Evolutionary conservation across 2,113 vertebrate genomes (phyloP).

Genomic region (Aythya baeri): DNA sequence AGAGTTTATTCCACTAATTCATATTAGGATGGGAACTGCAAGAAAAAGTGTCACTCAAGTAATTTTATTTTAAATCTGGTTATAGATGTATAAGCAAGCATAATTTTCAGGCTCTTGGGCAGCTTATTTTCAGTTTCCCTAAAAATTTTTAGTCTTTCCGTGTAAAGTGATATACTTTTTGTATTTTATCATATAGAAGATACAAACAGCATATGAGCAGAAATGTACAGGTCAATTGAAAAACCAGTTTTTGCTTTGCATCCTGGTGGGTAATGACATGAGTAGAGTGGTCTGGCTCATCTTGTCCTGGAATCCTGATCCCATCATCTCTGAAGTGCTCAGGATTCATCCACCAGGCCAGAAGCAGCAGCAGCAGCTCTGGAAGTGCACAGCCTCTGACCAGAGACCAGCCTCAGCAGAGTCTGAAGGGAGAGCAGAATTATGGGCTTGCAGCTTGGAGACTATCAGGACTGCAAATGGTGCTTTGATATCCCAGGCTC

Average conservation of each 20-base stretch:
- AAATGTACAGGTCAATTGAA: neutral
- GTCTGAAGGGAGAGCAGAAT: neutral
- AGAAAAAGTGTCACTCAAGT: neutral
- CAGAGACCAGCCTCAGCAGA: neutral
- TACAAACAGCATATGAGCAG: neutral
- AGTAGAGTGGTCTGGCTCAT: neutral
- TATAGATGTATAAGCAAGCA: neutral
- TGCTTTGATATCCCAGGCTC: neutral
- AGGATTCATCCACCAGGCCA: neutral
- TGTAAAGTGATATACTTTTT: rapidly evolving
- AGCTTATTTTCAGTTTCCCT: neutral
- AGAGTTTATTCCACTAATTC: neutral
- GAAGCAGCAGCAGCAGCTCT: neutral
- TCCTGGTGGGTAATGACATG: neutral
- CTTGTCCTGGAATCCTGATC: neutral
- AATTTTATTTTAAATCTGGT: neutral
- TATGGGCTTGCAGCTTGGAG: neutral
- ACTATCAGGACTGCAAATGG: neutral
- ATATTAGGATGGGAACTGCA: neutral
- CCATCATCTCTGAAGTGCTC: neutral
- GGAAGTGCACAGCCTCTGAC: neutral
- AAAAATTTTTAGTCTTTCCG: neutral
- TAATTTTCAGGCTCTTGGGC: neutral
- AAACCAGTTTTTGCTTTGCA: neutral
- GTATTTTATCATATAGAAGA: neutral